Base-by-base conservation (phyloP, 2,797 vertebrate genomes). In the Rousettus madagascariensis region DNA sequence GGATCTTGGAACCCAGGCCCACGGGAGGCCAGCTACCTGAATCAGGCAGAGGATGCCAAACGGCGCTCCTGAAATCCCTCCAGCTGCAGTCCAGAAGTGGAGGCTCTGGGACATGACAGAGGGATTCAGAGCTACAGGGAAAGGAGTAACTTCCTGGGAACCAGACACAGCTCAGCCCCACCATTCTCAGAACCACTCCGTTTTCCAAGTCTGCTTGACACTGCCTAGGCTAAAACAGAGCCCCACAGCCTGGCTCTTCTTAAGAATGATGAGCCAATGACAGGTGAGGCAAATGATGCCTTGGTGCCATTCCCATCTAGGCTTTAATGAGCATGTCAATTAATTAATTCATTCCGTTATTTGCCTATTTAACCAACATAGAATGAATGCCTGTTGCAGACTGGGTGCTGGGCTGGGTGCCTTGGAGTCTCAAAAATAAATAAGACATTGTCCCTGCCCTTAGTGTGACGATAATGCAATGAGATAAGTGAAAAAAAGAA, bases 281-380 rank as follows among this genome's bases (percentile, higher is more conserved):
- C 68, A 82, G 46, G 46, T 9, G 20, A 80, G 30, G 26, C 15
- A 46, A 63, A n/a, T 8, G 59, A 75, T 11, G 20, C 43, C 69
- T 74, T 15, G 9, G 24, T 74, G 71, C n/a, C 41, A 4, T 69
- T 22, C 55, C 61, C 11, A 43, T 12, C 12, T 0, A 0, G 24
- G 24, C 68, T n/a, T 61, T 65, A 61, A 38, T 5, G 10, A 61
- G 55, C 26, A 24, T 3, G 15, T 16, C 75, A 17, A 55, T 30
- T 13, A 69, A 36, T 7, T 19, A 30, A n/a, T 15, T 53, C 15
- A 20, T 15, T 85, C 17, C 30, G 13, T 28, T n/a, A 10, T 30
- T 46, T 55, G 13, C 24, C 38, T 55, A 74, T 43, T 57, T 30
- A 41, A 65, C n/a, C 75, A 91, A 46, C 72, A 30, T 3, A 15